These are phyloP conservation scores for Dendrocincla tyrannina DNA, from an alignment of 2,797 vertebrate species.

Conservation along the genomic window DNA sequence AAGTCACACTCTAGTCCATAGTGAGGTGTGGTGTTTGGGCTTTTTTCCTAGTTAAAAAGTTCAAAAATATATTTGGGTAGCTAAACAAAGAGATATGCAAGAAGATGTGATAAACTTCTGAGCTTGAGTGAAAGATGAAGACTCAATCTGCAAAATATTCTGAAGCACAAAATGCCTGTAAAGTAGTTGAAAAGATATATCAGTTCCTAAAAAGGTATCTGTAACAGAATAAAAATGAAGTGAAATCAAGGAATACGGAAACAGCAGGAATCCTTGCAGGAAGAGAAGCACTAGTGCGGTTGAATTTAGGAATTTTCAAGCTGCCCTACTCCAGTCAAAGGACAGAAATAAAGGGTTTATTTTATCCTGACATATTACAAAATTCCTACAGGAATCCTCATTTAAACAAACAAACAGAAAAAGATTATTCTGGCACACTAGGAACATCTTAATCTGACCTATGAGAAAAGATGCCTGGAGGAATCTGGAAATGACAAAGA, in stretches of 20 bases:
- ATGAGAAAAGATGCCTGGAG: conserved; percentile 26
- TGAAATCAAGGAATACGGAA: background rate
- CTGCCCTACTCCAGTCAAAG: background rate
- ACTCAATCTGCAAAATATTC: background rate
- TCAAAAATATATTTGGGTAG: background rate
- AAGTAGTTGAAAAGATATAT: background rate
- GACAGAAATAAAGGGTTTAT: background rate
- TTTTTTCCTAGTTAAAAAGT: background rate
- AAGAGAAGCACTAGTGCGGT: background rate
- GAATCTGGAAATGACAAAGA: conserved; percentile 26
- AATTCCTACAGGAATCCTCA: conserved; percentile 27
- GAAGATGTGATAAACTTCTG: background rate
- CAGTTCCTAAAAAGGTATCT: background rate
- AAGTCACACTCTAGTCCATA: background rate
- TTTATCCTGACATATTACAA: background rate
- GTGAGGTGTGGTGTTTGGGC: background rate
- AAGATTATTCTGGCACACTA: background rate
- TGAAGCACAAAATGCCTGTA: background rate
- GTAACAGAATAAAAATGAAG: background rate
- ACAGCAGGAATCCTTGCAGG: background rate
- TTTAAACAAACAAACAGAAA: conserved; percentile 30
- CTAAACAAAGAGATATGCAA: background rate
- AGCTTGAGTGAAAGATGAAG: background rate
- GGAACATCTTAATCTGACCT: conserved; percentile 33
- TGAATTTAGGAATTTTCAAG: conserved; percentile 3